These are phyloP conservation scores for Opisthocomus hoazin DNA, from an alignment of 2,113 vertebrate genomes.

Conservation along the genomic window DNA sequence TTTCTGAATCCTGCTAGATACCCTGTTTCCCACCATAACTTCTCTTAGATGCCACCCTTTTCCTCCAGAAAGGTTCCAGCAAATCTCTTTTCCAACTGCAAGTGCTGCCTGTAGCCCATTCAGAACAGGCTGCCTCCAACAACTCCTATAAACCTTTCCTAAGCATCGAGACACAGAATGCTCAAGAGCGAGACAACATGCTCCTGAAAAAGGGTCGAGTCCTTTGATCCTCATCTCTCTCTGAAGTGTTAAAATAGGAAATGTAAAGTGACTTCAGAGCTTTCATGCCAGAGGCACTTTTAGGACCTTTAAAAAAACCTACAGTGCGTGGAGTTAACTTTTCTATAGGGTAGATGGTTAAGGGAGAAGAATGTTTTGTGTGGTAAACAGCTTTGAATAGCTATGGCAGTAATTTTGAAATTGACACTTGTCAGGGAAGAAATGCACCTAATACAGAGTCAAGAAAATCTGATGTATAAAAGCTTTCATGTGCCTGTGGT, in stretches of 20 bases:
- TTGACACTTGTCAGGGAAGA: neutral
- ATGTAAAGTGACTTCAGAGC: neutral
- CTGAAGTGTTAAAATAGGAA: neutral
- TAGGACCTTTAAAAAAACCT: neutral
- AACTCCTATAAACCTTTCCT: neutral
- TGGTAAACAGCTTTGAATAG: neutral
- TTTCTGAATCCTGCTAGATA: neutral
- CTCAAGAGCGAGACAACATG: neutral
- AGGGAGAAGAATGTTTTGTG: neutral
- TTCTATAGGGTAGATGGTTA: neutral
- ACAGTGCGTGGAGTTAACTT: neutral
- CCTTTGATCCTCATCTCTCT: neutral
- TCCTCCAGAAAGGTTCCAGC: neutral
- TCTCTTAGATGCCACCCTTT: neutral
- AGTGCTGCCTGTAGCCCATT: neutral
- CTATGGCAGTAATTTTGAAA: neutral
- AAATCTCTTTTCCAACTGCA: neutral
- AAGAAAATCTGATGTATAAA: neutral
- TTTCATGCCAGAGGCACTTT: neutral
- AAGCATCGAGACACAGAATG: neutral
- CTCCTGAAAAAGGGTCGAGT: neutral
- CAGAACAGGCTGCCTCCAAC: neutral
- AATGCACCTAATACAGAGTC: neutral
- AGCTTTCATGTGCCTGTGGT: neutral
- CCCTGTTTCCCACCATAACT: neutral